These are phyloP conservation scores for Drosophila lacicola DNA, from an alignment of 2,888 invertebrate genomes.

Conservation along the genomic window DNA sequence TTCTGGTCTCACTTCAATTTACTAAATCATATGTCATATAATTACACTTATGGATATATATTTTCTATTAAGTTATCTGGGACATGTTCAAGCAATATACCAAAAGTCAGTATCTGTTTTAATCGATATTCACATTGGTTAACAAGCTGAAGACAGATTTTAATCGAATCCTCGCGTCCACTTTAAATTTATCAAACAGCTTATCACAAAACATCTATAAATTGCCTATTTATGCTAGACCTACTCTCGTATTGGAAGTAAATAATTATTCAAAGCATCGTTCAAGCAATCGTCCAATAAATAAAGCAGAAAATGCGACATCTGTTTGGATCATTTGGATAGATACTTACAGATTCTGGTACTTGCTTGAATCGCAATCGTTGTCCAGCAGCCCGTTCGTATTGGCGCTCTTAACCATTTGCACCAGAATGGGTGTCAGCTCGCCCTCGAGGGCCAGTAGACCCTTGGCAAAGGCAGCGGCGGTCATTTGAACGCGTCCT, in stretches of 20 bases:
- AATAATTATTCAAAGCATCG: not conserved
- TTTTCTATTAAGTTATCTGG: too few species aligned
- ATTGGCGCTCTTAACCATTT: conserved; percentile 99
- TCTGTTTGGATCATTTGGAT: not conserved
- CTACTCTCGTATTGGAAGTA: not conserved
- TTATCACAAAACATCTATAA: not conserved
- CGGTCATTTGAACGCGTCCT: conserved; percentile 99
- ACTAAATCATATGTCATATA: too few species aligned
- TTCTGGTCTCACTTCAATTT: too few species aligned
- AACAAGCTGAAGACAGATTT: too few species aligned
- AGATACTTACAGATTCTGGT: conserved; percentile 94
- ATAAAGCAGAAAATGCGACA: not conserved
- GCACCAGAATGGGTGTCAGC: conserved; percentile 98
- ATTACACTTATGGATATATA: too few species aligned
- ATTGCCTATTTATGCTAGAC: not conserved
- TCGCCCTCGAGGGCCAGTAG: conserved; percentile 98
- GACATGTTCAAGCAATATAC: too few species aligned
- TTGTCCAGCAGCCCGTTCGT: conserved; percentile 99
- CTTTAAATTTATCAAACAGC: too few species aligned
- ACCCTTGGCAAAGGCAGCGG: conserved; percentile 99
- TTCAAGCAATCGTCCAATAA: not conserved
- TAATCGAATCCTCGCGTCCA: too few species aligned
- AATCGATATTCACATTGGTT: too few species aligned
- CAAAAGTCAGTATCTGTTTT: too few species aligned
- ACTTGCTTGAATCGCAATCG: conserved; percentile 98